Percentiles rank a stretch among this genome's conserved stretches.
These are phyloP conservation scores for Selenia dentaria DNA, from an alignment of 2,888 invertebrate species.

Conservation along the genomic window DNA sequence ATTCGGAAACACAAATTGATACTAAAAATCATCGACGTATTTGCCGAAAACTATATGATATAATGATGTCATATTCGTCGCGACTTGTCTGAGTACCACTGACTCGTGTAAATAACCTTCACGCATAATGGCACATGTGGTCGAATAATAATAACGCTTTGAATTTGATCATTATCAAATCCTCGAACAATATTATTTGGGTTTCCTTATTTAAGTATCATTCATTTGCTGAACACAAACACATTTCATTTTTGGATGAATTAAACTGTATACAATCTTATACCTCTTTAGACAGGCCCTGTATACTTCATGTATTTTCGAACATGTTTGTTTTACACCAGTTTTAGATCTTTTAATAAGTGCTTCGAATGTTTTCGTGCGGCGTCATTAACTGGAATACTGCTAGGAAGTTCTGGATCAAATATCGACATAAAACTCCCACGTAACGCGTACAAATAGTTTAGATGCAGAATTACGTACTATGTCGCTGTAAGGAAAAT, in stretches of 20 bases:
- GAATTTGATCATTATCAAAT: slow-evolving; percentile 36
- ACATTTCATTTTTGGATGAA: too few species aligned
- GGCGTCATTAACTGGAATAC: slow-evolving; percentile 34
- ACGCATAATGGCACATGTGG: slow-evolving; percentile 53
- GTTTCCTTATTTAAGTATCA: slow-evolving; percentile 14
- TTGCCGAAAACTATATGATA: slow-evolving; percentile 41
- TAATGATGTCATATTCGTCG: slow-evolving; percentile 55
- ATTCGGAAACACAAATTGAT: too few species aligned
- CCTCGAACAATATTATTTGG: slow-evolving; percentile 18
- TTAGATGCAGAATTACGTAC: slow-evolving; percentile 1
- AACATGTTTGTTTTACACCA: slow-evolving; percentile 14
- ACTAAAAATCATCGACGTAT: slow-evolving; percentile 39
- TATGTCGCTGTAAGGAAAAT: slow-evolving; percentile 1
- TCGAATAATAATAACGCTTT: slow-evolving; percentile 42
- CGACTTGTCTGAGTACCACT: slow-evolving; percentile 52
- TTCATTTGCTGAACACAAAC: background rate
- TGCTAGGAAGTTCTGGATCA: slow-evolving; percentile 42
- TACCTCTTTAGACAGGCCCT: too few species aligned
- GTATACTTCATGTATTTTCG: background rate
- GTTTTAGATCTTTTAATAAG: slow-evolving; percentile 19
- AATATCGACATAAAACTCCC: slow-evolving; percentile 51
- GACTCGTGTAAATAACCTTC: slow-evolving; percentile 59
- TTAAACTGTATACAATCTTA: too few species aligned
- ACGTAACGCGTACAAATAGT: slow-evolving; percentile 40
- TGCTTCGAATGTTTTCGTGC: slow-evolving; percentile 27